Evolutionary conservation across 2,888 invertebrate species (phyloP), one percentile per base, ranked within the genome.

Genomic region (Bellardia pandia): DNA sequence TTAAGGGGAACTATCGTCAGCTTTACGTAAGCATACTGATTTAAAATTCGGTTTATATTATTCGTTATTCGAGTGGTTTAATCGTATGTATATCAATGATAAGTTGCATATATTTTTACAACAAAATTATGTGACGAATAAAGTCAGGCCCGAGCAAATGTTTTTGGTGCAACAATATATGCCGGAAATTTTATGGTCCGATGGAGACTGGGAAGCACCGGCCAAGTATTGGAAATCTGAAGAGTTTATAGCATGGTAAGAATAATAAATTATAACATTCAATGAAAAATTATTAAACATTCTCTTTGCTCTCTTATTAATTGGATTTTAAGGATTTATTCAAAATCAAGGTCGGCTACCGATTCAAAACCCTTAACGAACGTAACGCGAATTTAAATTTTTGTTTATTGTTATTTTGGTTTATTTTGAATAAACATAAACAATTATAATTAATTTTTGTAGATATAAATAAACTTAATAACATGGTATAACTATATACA

Each of bases 181-280:
- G 83, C 97, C 97, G 0, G 97, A 98, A 45, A 94, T 99, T 0
- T 93, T 99, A 16, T 99, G 98, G 98, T 96, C 98, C 0, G 99
- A 99, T 93, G 99, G 99, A 0, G 99, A 98, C 90, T 98, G 98
- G 98, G 98, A 98, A 92, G 97, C 97, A 0, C 93, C 95, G 0
- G 96, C 96, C 87, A 94, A 94, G 0, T 98, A 98, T 90, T 99
- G 98, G 98, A 95, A 95, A 88, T 96, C 98, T 0, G 96, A 96
- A 62, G 96, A 97, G 80, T 97, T 99, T 90, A 94, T 99, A 2
- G 96, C 98, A 0, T 98, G 98, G 92, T 92, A 89, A 81, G 79
- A 13, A 74, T 16, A 58, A 37, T 4, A 48, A 42, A 2, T 33
- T 16, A 14, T 23, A 72, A 23, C 5, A 37, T 37, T 37, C 1